Evolutionary conservation across 2,113 vertebrate species (phyloP).

Genomic region (Turdus rufiventris): DNA sequence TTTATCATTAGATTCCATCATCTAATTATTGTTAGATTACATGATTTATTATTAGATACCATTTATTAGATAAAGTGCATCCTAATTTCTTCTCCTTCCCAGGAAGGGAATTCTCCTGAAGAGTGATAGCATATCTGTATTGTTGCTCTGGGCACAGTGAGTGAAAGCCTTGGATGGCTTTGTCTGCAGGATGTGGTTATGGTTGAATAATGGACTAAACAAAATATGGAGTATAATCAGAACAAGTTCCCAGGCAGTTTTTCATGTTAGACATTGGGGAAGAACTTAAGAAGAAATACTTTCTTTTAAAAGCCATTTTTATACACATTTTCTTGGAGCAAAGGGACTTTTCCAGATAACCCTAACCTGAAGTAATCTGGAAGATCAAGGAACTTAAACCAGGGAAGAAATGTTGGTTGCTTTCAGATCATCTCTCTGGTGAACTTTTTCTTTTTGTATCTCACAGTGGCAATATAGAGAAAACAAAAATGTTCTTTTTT

Average conservation of each 20-base stretch:
- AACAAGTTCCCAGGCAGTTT: neutral
- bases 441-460: neutral
- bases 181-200: neutral
- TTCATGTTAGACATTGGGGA: neutral
- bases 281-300: neutral
- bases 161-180: neutral
- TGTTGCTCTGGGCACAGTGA: neutral
- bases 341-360: neutral
- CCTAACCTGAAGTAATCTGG: neutral
- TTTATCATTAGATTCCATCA: neutral
- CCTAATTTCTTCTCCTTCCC: neutral
- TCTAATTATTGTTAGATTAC: neutral
- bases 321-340: neutral
- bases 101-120: neutral
- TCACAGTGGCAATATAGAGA: neutral
- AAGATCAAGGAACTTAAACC: neutral
- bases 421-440: neutral
- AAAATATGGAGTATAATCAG: neutral
- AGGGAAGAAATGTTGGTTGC: neutral
- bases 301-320: neutral
- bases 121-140: neutral
- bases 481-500: neutral
- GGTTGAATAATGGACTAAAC: neutral
- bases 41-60: neutral
- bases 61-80: neutral